These are phyloP conservation scores for Stenoptilia bipunctidactyla DNA, from an alignment of 2,888 invertebrate species.

Conservation along the genomic window DNA sequence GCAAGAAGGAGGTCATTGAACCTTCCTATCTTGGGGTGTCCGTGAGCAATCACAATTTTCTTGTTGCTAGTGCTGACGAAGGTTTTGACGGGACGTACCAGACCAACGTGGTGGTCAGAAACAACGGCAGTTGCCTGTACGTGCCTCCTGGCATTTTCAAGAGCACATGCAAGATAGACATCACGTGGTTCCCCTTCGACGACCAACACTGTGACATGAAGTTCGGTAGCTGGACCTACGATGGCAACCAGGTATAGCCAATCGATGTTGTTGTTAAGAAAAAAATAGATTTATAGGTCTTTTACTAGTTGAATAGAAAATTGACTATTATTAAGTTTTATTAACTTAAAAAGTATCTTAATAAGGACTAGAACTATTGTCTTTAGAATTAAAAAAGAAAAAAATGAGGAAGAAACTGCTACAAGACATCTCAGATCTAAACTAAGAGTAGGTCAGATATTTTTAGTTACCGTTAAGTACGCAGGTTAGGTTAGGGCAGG, in stretches of 20 bases:
- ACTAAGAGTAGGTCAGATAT: no score
- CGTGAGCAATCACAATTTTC: slow-evolving; percentile 23
- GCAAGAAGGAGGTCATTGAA: no score
- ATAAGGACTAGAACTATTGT: no score
- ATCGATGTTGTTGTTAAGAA: background rate
- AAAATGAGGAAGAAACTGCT: no score
- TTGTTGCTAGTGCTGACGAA: slow-evolving; percentile 93
- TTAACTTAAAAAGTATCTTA: no score
- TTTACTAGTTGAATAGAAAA: no score
- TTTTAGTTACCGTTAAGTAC: no score
- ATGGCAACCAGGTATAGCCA: slow-evolving; percentile 89
- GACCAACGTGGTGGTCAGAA: slow-evolving; percentile 98
- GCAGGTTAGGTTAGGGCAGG: slow-evolving; percentile 10
- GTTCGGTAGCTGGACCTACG: slow-evolving; percentile 99
- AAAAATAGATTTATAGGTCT: no score
- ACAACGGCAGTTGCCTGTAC: slow-evolving; percentile 98
- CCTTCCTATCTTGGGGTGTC: no score
- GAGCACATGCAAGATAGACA: slow-evolving; percentile 99
- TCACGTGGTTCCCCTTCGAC: slow-evolving; percentile 99
- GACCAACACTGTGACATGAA: slow-evolving; percentile 99
- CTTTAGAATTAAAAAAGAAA: no score
- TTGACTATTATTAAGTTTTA: no score
- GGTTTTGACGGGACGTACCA: slow-evolving; percentile 99
- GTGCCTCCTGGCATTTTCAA: slow-evolving; percentile 99
- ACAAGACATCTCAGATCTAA: no score